Base-by-base conservation (phyloP, 2,797 vertebrate species). In the Psittacula derbiana region DNA sequence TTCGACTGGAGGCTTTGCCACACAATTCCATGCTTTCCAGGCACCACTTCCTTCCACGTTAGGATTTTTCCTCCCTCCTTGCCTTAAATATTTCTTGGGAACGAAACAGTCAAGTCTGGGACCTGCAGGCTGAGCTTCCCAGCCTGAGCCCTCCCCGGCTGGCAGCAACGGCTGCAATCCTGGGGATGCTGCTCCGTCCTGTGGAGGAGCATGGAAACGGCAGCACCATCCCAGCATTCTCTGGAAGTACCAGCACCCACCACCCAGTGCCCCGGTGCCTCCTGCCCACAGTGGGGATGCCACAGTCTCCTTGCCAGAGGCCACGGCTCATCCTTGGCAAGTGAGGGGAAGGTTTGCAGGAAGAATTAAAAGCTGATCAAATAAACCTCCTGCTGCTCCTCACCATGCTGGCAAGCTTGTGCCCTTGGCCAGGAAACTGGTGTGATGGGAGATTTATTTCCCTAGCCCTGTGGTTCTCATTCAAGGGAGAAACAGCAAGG, bases 141-240 rank as follows among this genome's bases (percentile, higher is more conserved):
- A 52, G 61, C 43, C 24, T 17, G 60, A 94, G 74, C n/a, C 78
- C 38, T 12, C 46, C 31, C 1, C 3, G 71, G 69, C 74, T 90
- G 81, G 66, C 81, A 87, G 57, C 71, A 97, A 95, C 70, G 74
- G 62, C 87, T 84, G 57, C 76, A 97, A 95, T 82, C 38, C 91
- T 97, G 93, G 92, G 94, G 94, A 90, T 8, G 16, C 74, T 90
- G 91, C 93, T 97, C 98, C 97, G 92, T 96, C 98, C 96, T 13
- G 98, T 97, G 98, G 97, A 93, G 58, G 78, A 82, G 73, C 11
- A 12, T 2, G 10, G 81, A 38, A 92, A 95, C 8, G 52, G 71
- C 86, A 72, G 23, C 19, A 2, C 12, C 1, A 1, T 12, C 12
- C 43, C 61, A 0, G 49, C 27, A 4, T 67, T 49, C 79, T 43